phyloP scores from a whole-genome alignment of 1,140 invertebrate species.

The Drosophila bocqueti region DNA sequence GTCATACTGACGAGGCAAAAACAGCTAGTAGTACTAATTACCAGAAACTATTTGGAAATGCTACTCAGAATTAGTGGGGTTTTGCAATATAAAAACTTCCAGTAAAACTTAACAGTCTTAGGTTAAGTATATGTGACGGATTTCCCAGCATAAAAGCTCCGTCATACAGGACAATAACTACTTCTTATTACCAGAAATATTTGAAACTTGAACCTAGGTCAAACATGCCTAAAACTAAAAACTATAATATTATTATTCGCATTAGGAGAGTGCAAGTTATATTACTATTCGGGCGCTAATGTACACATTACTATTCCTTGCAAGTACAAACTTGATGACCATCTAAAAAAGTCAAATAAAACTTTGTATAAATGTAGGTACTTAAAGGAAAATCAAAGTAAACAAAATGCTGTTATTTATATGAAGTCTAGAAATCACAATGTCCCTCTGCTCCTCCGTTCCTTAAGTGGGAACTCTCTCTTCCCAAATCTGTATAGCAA shows the following conservation, averaged over 20 bases:
- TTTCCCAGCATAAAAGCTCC: not conserved
- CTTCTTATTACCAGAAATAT: not conserved
- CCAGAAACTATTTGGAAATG: not conserved
- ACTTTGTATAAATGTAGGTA: not conserved
- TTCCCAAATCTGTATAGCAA: not conserved
- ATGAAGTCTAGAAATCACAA: not conserved
- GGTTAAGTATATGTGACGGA: constrained; percentile 4
- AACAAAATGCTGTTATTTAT: not conserved
- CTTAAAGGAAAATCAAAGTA: not conserved
- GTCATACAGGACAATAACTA: not conserved
- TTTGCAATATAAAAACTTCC: not conserved
- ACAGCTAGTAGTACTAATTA: not conserved
- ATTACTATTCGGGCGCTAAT: not conserved
- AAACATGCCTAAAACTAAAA: not conserved
- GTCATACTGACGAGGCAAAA: not conserved
- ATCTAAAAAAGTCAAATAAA: not conserved
- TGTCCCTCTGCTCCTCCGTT: not conserved
- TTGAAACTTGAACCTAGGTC: too few species aligned
- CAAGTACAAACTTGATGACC: not conserved
- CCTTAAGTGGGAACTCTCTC: not conserved
- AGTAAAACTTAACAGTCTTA: not conserved
- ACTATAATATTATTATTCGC: not conserved
- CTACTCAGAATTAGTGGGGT: not conserved
- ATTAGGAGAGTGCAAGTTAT: not conserved
- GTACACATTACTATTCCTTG: not conserved